A percentile compares a stretch with the other conserved stretches of the same genome.
phyloP scores from a whole-genome alignment of 2,888 invertebrate species.

The Tinea trinotella region DNA sequence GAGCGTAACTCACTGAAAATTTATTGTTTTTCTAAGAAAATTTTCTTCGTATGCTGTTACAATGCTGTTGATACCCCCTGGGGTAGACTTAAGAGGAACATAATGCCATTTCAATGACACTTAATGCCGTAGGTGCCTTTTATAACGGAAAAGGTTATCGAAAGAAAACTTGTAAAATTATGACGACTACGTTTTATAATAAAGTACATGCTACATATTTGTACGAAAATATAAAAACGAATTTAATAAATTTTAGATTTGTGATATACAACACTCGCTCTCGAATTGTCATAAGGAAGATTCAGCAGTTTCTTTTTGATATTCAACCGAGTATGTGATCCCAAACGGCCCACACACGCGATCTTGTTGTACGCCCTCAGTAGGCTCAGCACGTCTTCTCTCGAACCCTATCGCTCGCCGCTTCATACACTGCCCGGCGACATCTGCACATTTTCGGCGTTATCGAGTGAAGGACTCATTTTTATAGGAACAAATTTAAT shows the following conservation, averaged over 20 bases:
- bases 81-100: conserved; percentile 6
- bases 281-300: conserved; percentile 24
- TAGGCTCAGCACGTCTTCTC: conserved; percentile 50
- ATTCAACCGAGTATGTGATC: conserved; percentile 29
- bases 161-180: not conserved
- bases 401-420: conserved; percentile 51
- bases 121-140: conserved; percentile 10
- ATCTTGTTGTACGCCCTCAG: conserved; percentile 29
- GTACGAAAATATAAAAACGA: not conserved
- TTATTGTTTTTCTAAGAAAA: conserved; percentile 73
- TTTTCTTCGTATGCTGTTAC: conserved; percentile 46
- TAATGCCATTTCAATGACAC: conserved; percentile 12
- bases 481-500: conserved; percentile 68
- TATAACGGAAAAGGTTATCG: not conserved
- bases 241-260: not conserved
- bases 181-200: not conserved
- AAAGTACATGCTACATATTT: not conserved
- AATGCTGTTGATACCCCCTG: conserved; percentile 13
- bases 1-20: conserved; percentile 67
- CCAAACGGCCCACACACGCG: conserved; percentile 22
- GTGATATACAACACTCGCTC: not conserved
- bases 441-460: conserved; percentile 64
- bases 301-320: conserved; percentile 35
- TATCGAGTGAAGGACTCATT: conserved; percentile 60
- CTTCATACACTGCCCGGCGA: conserved; percentile 57